Evolutionary conservation across 2,113 vertebrate species (phyloP), one percentile per base, ranked within the genome.

Genomic region (Peromyscus californicus): DNA sequence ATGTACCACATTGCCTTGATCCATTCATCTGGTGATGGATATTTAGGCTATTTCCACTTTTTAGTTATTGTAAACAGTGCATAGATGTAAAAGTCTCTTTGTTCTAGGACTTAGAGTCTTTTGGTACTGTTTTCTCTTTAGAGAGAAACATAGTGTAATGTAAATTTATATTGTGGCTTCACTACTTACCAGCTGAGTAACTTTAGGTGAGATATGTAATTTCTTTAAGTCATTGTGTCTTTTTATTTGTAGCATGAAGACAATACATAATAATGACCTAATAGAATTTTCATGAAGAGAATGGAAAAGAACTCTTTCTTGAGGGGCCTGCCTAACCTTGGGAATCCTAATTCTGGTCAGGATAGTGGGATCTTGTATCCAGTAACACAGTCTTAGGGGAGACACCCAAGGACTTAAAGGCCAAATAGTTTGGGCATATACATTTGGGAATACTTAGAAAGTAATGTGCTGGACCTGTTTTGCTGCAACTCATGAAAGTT

Each of bases 181-280:
- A 57, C 54, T 29, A 21, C 9, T 15, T 83, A 70, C 51, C 48
- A 82, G 15, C 69, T 65, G 17, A 80, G 70, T 29, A 80, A 61
- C 61, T 85, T 85, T 54, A 22, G 78, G 67, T 87, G 63, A 93
- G 33, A 39, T 59, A 87, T 67, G 86, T 86, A 86, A 76, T 17
- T 51, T 94, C 88, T 91, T 63, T 90, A 4, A 75, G 76, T 61
- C 65, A 80, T 42, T 59, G 33, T 54, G 36, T 51, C 83, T 90
- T 96, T 94, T 93, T 67, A 92, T 54, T 91, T 96, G 26, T 88
- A 86, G 85, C 42, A 85, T 78, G 36, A 70, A 63, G 22, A 48
- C 78, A 92, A 97, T 82, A 78, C 36, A 26, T 59, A 45, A 79
- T 94, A 42, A 92, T 89, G 76, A 78, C 42, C 13, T 51, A 70